Evolutionary conservation across 2,113 vertebrate genomes (phyloP).

Genomic region (Dascyllus trimaculatus): DNA sequence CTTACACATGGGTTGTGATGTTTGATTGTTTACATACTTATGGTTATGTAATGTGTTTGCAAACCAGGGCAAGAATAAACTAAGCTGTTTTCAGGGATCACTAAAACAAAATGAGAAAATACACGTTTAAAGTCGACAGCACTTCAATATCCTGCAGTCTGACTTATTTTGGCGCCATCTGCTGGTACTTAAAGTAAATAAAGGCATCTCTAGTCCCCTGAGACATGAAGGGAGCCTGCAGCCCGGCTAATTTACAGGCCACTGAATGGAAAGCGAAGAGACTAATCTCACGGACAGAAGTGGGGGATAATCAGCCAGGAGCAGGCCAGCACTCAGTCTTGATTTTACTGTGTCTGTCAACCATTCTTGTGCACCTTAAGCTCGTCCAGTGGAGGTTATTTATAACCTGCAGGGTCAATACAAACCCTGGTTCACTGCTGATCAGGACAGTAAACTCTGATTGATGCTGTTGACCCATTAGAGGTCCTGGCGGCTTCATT

Average conservation of each 20-base stretch:
- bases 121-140: no score
- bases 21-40: no score
- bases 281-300: constrained; percentile 16
- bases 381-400: constrained; percentile 53
- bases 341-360: constrained; percentile 20
- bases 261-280: constrained; percentile 12
- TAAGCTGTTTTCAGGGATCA: no score
- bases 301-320: constrained; percentile 37
- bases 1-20: no score
- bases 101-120: no score
- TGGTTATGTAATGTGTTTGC: no score
- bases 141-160: no score
- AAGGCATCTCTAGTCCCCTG: not conserved
- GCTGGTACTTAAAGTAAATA: constrained; percentile 36
- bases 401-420: constrained; percentile 71
- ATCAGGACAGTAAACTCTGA: constrained; percentile 69
- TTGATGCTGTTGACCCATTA: constrained; percentile 61
- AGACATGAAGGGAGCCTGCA: not conserved
- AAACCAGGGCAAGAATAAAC: no score
- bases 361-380: constrained; percentile 8
- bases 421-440: constrained; percentile 67
- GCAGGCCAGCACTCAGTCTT: constrained; percentile 41
- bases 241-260: not conserved
- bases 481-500: constrained; percentile 44
- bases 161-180: constrained; percentile 59